These are phyloP conservation scores for Alces alces DNA, from an alignment of 2,113 vertebrate species.

Conservation along the genomic window DNA sequence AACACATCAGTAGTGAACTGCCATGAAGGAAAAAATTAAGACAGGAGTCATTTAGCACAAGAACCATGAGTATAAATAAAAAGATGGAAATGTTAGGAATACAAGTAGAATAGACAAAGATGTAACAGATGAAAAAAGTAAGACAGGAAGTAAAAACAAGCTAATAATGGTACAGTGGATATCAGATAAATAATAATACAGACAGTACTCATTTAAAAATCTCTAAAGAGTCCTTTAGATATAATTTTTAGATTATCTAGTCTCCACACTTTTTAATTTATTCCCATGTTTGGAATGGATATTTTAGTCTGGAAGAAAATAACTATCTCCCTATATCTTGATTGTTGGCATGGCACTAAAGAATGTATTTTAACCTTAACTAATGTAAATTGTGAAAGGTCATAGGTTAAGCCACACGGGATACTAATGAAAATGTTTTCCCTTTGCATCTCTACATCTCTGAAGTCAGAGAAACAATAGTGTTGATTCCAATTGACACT, in stretches of 20 bases:
- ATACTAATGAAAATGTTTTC: neutral
- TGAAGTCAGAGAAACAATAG: neutral
- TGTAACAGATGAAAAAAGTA: neutral
- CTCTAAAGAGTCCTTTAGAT: neutral
- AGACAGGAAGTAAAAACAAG: neutral
- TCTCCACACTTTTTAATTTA: neutral
- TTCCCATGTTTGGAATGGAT: neutral
- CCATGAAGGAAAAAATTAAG: neutral
- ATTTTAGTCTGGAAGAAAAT: neutral
- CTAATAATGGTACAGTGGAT: neutral
- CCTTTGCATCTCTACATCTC: neutral
- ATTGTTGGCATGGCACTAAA: neutral
- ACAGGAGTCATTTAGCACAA: neutral
- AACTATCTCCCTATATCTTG: neutral
- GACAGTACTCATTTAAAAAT: neutral
- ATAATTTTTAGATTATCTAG: neutral
- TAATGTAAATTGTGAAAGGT: neutral
- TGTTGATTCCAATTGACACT: neutral
- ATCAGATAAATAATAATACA: neutral
- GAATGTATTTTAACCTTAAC: neutral
- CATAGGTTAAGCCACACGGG: neutral
- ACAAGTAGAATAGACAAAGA: neutral
- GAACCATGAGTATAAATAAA: neutral
- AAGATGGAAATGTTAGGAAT: neutral
- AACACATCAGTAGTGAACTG: neutral